These are phyloP conservation scores for Clistopyga incitator DNA, from an alignment of 2,888 invertebrate genomes.

Conservation along the genomic window DNA sequence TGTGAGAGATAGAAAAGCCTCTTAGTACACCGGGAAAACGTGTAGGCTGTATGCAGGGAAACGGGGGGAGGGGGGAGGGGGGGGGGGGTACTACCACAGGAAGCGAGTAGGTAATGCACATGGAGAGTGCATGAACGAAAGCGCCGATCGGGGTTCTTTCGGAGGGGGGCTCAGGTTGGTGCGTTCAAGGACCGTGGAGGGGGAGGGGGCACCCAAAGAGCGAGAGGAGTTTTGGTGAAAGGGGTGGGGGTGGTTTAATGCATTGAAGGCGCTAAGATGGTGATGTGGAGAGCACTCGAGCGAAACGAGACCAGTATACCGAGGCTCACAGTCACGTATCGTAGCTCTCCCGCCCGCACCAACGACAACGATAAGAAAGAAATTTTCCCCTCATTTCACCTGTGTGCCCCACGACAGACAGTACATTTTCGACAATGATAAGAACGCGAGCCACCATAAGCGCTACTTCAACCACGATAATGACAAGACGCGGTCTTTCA, in stretches of 20 bases:
- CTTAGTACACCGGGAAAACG: slow-evolving; percentile 11
- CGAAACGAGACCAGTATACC: slow-evolving; percentile 79
- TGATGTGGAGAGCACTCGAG: slow-evolving; percentile 78
- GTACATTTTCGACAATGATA: slow-evolving; percentile 34
- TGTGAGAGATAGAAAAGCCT: slow-evolving; percentile 6
- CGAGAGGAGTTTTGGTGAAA: slow-evolving; percentile 78
- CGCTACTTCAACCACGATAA: slow-evolving; percentile 31
- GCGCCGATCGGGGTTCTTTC: neutral
- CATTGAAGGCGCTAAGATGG: slow-evolving; percentile 74
- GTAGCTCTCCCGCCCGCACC: slow-evolving; percentile 70
- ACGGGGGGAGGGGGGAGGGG: slow-evolving; percentile 9
- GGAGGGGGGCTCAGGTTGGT: slow-evolving; percentile 5
- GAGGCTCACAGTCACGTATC: slow-evolving; percentile 73
- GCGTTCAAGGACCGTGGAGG: slow-evolving; percentile 33
- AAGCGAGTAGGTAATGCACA: neutral
- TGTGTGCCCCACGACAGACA: neutral
- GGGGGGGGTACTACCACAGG: slow-evolving; percentile 12
- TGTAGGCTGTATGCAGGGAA: slow-evolving; percentile 12
- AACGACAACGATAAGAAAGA: slow-evolving; percentile 60
- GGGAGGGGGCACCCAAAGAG: slow-evolving; percentile 60
- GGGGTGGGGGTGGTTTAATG: slow-evolving; percentile 79
- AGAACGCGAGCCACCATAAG: slow-evolving; percentile 24
- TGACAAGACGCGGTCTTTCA: slow-evolving; percentile 47
- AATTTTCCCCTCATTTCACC: slow-evolving; percentile 5
- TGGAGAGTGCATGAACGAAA: slow-evolving; percentile 19